Evolutionary conservation across 1,140 invertebrate genomes (phyloP).

Genomic region (Drosophila lini): DNA sequence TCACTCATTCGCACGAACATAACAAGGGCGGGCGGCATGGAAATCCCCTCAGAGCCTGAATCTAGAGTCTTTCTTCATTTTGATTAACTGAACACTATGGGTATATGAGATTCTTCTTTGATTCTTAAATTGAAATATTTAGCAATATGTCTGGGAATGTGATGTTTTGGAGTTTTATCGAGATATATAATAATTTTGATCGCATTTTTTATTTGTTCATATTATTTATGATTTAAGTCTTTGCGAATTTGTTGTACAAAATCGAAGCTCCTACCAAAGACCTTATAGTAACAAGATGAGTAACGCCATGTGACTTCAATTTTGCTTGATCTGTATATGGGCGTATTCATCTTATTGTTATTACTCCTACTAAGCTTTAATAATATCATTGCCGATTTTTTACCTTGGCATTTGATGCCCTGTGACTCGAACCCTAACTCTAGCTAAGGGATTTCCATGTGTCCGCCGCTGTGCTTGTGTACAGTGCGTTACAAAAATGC

Average conservation of each 20-base stretch:
- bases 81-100: slow-evolving; percentile 1
- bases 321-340: neutral
- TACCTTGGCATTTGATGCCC: slow-evolving; percentile 23
- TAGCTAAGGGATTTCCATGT: slow-evolving; percentile 15
- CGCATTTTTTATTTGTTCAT: neutral
- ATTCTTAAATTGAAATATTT: slow-evolving; percentile 6
- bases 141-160: slow-evolving; percentile 3
- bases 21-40: slow-evolving; percentile 7
- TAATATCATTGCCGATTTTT: slow-evolving; percentile 20
- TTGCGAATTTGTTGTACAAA: slow-evolving; percentile 24
- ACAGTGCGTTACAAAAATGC: slow-evolving; percentile 45
- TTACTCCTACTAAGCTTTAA: slow-evolving; percentile 10
- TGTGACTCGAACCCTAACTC: neutral
- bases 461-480: slow-evolving; percentile 15
- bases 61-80: neutral
- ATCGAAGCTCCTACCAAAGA: slow-evolving; percentile 24
- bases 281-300: neutral
- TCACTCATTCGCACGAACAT: slow-evolving; percentile 38
- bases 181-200: neutral
- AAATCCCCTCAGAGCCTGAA: slow-evolving; percentile 16
- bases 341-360: neutral
- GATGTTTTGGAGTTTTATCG: neutral
- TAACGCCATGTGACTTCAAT: neutral
- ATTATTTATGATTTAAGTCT: no score
- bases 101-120: slow-evolving; percentile 13